These are phyloP conservation scores for Calidris pugnax DNA, from an alignment of 2,113 vertebrate genomes.

Conservation along the genomic window DNA sequence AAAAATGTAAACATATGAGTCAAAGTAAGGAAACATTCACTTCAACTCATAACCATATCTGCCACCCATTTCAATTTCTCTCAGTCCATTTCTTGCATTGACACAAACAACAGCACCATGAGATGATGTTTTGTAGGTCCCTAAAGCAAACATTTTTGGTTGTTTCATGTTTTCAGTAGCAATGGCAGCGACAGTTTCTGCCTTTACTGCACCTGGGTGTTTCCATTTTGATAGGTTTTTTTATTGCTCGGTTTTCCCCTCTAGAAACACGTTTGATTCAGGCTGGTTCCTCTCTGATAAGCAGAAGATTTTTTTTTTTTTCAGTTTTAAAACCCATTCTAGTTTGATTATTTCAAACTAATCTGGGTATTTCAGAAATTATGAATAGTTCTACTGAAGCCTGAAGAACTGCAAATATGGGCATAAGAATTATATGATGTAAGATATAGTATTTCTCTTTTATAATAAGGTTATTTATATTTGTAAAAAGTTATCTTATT, in stretches of 20 bases:
- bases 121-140: neutral
- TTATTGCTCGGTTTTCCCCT: neutral
- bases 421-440: neutral
- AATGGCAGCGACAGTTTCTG: neutral
- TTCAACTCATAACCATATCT: neutral
- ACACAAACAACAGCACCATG: neutral
- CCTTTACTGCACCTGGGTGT: neutral
- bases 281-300: neutral
- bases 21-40: conserved; percentile 10
- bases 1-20: conserved; percentile 34
- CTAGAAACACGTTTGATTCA: neutral
- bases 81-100: neutral
- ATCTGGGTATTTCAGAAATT: neutral
- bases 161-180: neutral
- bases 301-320: neutral
- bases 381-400: conserved; percentile 1
- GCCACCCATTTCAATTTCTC: neutral
- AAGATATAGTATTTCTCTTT: neutral
- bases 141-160: neutral
- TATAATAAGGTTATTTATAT: neutral
- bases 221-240: neutral
- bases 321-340: neutral
- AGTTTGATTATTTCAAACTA: neutral
- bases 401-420: neutral
- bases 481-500: neutral